Evolutionary conservation across 2,888 invertebrate genomes (phyloP), one percentile per base, ranked within the genome.

Genomic region (Eledona agricola): DNA sequence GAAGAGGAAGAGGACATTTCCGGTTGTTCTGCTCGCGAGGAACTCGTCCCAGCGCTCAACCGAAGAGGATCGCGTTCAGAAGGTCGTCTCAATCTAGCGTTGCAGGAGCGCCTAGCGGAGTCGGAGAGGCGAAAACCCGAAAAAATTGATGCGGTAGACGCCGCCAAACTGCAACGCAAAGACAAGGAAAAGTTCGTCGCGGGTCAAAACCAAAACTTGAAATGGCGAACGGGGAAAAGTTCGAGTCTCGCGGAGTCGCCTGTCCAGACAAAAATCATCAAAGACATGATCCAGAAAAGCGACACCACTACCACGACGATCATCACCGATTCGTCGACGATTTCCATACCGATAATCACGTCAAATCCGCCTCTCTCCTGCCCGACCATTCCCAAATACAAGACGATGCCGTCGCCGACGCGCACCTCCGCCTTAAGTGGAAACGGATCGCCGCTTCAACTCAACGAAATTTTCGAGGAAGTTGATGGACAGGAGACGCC

Each of bases 1-100:
- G 95, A 95, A 65, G 94, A 93, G 68, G 89, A 91, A 70, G 94
- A 95, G 68, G 93, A 90, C 64, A 80, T 80, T 57, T 74, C 81
- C 25, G 71, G 82, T 58, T 80, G 80, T 61, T 79, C 82, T 3
- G 82, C 82, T 10, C 79, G 83, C 4, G 84, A 84, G 67, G 83
- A 81, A 62, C 78, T 77, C 53, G 73, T 77, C 35, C 75, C 79
- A 2, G 79, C 81, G 63, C 72, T 84, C 43, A 83, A 84, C 60
- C 77, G 86, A 5, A 83, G 90, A 10, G 90, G 90, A 43, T 89
- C 90, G 26, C 83, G 90, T 58, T 90, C 90, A 2, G 91, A 91
- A 75, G 90, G 90, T 1, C 85, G 89, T 46, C 77, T 91, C 56
- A 90, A 89, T 65, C 77, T 85, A 4, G 83, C 85, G 6, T 75